Evolutionary conservation across 1,140 invertebrate genomes (phyloP).

Genomic region (Lordiphosa mommai): DNA sequence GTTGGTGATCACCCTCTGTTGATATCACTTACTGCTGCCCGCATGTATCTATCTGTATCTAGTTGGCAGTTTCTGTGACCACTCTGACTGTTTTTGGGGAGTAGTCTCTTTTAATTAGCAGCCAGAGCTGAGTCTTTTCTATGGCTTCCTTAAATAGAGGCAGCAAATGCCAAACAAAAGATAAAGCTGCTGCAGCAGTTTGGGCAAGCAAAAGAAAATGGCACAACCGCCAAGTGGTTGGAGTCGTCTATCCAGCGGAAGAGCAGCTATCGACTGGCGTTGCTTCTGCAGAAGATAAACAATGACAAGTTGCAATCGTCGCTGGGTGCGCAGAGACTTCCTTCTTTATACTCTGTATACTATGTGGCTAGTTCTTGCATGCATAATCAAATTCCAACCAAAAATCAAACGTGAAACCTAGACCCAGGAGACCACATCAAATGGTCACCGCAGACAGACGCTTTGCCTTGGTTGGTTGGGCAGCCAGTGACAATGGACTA

Average conservation of each 20-base stretch:
- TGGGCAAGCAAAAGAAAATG: slow-evolving; percentile 44
- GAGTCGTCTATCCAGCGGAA: slow-evolving; percentile 29
- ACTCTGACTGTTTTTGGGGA: no score
- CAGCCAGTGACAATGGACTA: slow-evolving; percentile 13
- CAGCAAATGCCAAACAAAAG: slow-evolving; percentile 32
- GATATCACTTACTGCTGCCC: slow-evolving; percentile 30
- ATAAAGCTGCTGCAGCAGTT: slow-evolving; percentile 28
- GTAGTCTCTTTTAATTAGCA: slow-evolving; percentile 52
- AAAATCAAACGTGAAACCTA: slow-evolving; percentile 29
- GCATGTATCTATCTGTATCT: slow-evolving; percentile 32
- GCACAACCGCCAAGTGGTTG: slow-evolving; percentile 40
- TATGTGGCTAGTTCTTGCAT: slow-evolving; percentile 10
- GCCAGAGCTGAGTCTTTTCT: slow-evolving; percentile 33
- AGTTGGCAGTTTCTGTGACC: slow-evolving; percentile 17
- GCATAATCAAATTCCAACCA: slow-evolving; percentile 47
- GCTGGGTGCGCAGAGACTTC: slow-evolving; percentile 12
- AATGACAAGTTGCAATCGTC: slow-evolving; percentile 54
- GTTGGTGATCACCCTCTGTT: slow-evolving; percentile 30
- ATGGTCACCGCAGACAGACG: slow-evolving; percentile 9
- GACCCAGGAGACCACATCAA: slow-evolving; percentile 13
- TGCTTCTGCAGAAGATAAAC: slow-evolving; percentile 29
- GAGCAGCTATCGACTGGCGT: slow-evolving; percentile 32
- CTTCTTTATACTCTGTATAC: slow-evolving; percentile 6
- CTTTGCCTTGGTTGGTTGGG: no score
- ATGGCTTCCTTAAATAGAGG: slow-evolving; percentile 41